A percentile compares a stretch with the other conserved stretches of the same genome.
phyloP scores from a whole-genome alignment of 2,797 vertebrate species.

The Sylvia borin region DNA sequence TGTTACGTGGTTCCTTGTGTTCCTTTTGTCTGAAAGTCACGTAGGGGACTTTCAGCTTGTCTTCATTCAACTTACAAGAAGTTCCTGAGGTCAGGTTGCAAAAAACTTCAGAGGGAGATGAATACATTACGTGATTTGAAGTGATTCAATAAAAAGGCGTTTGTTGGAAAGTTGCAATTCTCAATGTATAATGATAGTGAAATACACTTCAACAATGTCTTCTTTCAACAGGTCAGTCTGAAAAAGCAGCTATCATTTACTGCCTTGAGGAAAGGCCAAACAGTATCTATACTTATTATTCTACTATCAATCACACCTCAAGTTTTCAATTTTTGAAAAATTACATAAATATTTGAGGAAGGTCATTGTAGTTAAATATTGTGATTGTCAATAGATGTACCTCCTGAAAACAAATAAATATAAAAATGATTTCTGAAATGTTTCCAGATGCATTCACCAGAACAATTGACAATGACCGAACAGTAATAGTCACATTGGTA shows the following conservation, averaged over 20 bases:
- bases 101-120: neutral
- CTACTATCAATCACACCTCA: neutral
- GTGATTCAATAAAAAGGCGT: rapidly evolving
- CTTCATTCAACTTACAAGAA: neutral
- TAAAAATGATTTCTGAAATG: neutral
- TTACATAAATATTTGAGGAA: neutral
- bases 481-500: neutral
- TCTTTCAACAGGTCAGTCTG: neutral
- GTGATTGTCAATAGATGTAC: neutral
- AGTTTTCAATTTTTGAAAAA: neutral
- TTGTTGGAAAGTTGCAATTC: neutral
- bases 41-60: neutral
- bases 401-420: neutral
- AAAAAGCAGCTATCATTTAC: neutral
- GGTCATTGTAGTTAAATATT: neutral
- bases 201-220: neutral
- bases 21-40: neutral
- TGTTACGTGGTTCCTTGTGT: neutral
- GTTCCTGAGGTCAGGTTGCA: neutral
- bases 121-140: neutral
- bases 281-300: neutral
- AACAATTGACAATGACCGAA: neutral
- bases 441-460: neutral
- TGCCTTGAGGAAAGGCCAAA: neutral
- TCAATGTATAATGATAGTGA: neutral